Evolutionary conservation across 1,140 invertebrate species (phyloP).

Genomic region (Ostrea denselamellosa): DNA sequence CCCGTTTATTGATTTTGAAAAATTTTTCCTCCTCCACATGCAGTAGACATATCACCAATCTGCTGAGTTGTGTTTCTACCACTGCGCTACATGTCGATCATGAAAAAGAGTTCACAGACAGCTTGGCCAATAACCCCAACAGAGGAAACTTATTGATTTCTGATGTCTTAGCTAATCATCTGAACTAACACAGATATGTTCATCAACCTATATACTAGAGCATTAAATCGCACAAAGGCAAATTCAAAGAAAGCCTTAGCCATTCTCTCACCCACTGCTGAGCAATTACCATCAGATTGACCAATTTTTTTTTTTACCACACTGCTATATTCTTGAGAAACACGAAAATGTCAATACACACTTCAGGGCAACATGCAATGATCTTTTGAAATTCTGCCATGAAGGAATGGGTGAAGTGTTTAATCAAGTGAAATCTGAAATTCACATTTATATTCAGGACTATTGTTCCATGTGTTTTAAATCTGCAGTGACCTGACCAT

Average conservation of each 20-base stretch:
- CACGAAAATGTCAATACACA: conserved; percentile 4
- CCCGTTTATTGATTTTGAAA: not conserved
- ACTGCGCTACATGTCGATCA: not conserved
- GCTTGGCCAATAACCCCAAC: not conserved
- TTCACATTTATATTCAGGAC: too few relatives aligned
- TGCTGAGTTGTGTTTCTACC: not conserved
- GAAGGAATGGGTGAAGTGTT: not conserved
- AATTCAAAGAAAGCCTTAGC: not conserved
- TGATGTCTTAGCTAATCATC: conserved; percentile 17
- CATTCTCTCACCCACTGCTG: not conserved
- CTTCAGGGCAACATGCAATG: not conserved
- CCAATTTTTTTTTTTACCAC: not conserved
- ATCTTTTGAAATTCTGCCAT: not conserved
- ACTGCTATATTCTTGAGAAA: not conserved
- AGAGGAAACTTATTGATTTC: not conserved
- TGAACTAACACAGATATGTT: not conserved
- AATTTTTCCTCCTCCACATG: not conserved
- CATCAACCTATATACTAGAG: not conserved
- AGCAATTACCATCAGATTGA: not conserved
- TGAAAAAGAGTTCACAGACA: not conserved
- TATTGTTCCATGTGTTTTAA: not conserved
- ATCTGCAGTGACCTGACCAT: not conserved
- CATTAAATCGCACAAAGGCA: not conserved
- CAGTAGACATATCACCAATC: not conserved
- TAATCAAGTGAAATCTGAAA: not conserved